A percentile compares a stretch with the other conserved stretches of the same genome.
Evolutionary conservation across 2,113 vertebrate genomes (phyloP).

Genomic region (Propithecus coquereli): DNA sequence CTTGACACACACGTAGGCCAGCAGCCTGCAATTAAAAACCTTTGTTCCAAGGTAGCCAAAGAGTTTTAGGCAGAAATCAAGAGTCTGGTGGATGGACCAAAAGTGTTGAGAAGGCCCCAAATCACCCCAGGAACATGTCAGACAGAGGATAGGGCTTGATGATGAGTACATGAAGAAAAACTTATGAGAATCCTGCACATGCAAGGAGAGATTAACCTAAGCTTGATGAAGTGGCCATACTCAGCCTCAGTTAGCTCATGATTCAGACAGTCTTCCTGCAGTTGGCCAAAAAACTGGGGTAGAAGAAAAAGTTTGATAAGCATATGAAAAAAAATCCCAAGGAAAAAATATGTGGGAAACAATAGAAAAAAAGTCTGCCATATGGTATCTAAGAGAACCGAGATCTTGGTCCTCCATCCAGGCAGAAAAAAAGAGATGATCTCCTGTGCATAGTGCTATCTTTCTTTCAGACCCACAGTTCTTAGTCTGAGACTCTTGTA

Average conservation of each 20-base stretch:
- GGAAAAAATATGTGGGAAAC: background rate
- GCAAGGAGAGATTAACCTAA: background rate
- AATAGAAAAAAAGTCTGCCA: background rate
- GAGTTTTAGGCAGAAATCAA: background rate
- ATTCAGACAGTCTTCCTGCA: background rate
- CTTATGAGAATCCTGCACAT: background rate
- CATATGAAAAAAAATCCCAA: background rate
- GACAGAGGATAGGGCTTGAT: background rate
- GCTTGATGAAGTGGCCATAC: background rate
- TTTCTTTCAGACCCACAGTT: background rate
- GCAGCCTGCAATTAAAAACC: background rate
- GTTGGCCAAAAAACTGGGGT: background rate
- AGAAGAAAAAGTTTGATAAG: background rate
- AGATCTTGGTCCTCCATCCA: background rate
- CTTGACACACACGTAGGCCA: background rate
- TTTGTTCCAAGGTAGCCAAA: background rate
- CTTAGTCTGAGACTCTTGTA: background rate
- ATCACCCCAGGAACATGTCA: background rate
- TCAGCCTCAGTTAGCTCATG: background rate
- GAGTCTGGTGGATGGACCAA: background rate
- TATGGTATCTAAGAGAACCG: rapidly evolving
- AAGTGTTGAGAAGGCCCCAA: background rate
- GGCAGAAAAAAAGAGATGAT: background rate
- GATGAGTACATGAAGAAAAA: background rate
- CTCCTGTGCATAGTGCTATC: background rate